A percentile compares a stretch with the other conserved stretches of the same genome.
These are phyloP conservation scores for Ectropis grisescens DNA, from an alignment of 1,140 invertebrate genomes.

Conservation along the genomic window DNA sequence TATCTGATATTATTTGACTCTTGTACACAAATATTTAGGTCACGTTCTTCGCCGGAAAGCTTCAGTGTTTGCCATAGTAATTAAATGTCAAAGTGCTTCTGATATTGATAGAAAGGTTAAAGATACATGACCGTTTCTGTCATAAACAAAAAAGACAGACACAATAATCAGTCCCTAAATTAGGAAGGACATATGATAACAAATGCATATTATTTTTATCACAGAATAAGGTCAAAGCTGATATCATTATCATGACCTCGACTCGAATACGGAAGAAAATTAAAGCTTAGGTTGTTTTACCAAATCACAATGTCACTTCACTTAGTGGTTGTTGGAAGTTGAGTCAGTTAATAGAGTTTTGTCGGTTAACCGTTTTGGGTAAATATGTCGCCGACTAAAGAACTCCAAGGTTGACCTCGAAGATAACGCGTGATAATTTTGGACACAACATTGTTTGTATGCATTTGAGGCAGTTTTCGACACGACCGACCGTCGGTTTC, in stretches of 20 bases:
- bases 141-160: conserved; percentile 21
- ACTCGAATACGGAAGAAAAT: conserved; percentile 36
- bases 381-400: conserved; percentile 46
- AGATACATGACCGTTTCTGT: background rate
- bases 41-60: too few species aligned
- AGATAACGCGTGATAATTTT: conserved; percentile 54
- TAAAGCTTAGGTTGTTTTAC: conserved; percentile 26
- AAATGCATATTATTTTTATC: conserved; percentile 42
- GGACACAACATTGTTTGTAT: conserved; percentile 29
- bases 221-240: conserved; percentile 36
- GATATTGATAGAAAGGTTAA: background rate
- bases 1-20: too few species aligned
- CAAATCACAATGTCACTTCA: conserved; percentile 23
- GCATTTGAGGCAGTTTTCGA: conserved; percentile 24
- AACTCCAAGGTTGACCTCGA: conserved; percentile 56
- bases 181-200: conserved; percentile 40
- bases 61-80: too few species aligned
- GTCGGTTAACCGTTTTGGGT: conserved; percentile 27
- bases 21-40: too few species aligned
- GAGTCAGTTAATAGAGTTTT: conserved; percentile 21
- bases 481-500: background rate
- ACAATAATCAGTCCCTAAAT: too few species aligned
- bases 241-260: conserved; percentile 48
- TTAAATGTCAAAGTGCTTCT: background rate
- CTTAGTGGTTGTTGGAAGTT: conserved; percentile 6